These are phyloP conservation scores for Thamnophis sirtalis DNA, from an alignment of 2,113 vertebrate species.

Conservation along the genomic window DNA sequence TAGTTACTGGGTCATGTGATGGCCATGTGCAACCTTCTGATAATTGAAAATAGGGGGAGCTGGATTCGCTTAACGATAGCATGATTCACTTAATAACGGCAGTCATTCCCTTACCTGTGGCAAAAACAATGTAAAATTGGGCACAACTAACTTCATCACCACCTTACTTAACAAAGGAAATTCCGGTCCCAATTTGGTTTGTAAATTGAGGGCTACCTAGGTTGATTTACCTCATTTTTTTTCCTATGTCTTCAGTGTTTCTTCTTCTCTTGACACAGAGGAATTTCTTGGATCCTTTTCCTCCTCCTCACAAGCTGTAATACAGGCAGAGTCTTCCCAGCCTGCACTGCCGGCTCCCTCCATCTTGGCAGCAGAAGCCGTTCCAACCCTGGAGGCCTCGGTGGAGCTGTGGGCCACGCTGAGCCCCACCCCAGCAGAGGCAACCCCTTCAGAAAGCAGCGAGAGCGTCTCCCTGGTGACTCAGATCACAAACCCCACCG, in stretches of 20 bases:
- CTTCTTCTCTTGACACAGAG: constrained; percentile 67
- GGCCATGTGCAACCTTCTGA: neutral
- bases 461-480: constrained; percentile 88
- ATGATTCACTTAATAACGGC: neutral
- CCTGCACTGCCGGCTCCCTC: constrained; percentile 52
- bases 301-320: constrained; percentile 63
- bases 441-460: constrained; percentile 85
- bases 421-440: constrained; percentile 46
- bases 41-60: neutral
- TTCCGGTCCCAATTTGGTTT: neutral
- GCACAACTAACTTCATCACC: neutral
- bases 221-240: neutral
- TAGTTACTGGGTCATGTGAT: neutral
- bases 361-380: constrained; percentile 4
- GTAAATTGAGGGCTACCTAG: neutral
- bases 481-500: constrained; percentile 74
- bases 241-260: constrained; percentile 7
- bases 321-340: constrained; percentile 64
- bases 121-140: neutral
- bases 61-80: neutral
- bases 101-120: neutral
- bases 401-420: constrained; percentile 52
- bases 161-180: neutral
- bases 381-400: constrained; percentile 39
- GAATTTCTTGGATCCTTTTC: constrained; percentile 78